Base-by-base conservation (phyloP, 53 echinoderm and acorn worm species). In the Luidia sarsii region DNA sequence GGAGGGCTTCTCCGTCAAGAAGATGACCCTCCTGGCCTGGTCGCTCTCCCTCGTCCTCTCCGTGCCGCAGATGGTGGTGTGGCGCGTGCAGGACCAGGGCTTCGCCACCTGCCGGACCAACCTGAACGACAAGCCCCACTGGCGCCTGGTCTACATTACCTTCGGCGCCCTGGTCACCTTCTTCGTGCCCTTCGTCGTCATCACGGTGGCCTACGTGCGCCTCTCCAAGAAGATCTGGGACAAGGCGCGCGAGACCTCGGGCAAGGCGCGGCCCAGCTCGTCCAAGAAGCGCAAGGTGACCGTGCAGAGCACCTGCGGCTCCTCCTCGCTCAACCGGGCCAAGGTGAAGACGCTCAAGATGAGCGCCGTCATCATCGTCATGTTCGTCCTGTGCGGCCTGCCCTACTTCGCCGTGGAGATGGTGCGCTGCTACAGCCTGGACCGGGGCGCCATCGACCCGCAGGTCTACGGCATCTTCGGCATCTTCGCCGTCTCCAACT, bases 201-300 rank as follows among this genome's bases (percentile, higher is more conserved):
- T 90, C 18, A 82, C 86, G 3, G 85, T 91, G 15, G 97, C 97
- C 13, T 97, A 97, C 75, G 67, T 88, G 35, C 79, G 97, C 38
- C 93, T 97, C 63, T 94, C 88, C 33, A 93, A 93, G 85, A 93
- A 93, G 57, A 96, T 96, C 33, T 90, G 90, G 90, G 93, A 96
- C 29, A 96, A 96, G 33, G 97, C 97, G 14, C 79, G 73, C 15
- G 91, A 91, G 39, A 92, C 87, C 0, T 65, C 87, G 27, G 81
- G 80, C 1, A 90, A 92, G 25, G 74, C 71, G 20, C 81, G 70
- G 5, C 66, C 86, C 25, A 86, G 69, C 7, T 59, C 50, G 24
- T 72, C 82, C 48, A 85, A 93, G 55, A 87, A 88, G 46, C 79
- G 86, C 1, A 88, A 88, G 39, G 63, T 96, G 72, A 86, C 69